phyloP scores from a whole-genome alignment of 2,113 vertebrate species.

The Mesitornis unicolor region DNA sequence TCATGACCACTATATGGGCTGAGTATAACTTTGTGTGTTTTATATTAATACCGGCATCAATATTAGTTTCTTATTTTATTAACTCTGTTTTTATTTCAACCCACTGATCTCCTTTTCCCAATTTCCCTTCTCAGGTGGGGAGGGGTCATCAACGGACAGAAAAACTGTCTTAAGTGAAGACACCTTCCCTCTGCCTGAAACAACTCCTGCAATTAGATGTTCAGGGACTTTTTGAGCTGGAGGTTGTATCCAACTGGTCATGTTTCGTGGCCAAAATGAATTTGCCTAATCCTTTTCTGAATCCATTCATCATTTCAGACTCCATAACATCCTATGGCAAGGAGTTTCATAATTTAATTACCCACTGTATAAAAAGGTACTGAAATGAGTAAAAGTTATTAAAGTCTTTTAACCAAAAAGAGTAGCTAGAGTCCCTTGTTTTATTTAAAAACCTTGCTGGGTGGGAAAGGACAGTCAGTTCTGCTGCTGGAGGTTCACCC shows the following conservation, averaged over 20 bases:
- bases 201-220: neutral
- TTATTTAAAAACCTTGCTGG: neutral
- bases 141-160: too few relatives aligned
- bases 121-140: too few relatives aligned
- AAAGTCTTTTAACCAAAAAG: neutral
- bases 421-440: neutral
- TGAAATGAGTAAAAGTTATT: constrained; percentile 8
- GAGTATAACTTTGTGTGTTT: too few relatives aligned
- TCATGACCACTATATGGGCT: too few relatives aligned
- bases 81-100: too few relatives aligned
- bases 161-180: too few relatives aligned
- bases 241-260: rapidly evolving
- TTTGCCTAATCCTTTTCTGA: constrained; percentile 4
- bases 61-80: too few relatives aligned
- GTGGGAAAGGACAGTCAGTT: rapidly evolving
- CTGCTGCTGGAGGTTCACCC: neutral
- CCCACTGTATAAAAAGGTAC: neutral
- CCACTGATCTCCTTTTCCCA: too few relatives aligned
- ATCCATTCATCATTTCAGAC: neutral
- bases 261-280: neutral
- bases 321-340: neutral
- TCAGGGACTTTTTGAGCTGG: neutral
- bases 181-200: rapidly evolving
- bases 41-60: too few relatives aligned
- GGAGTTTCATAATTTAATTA: neutral